Base-by-base conservation (phyloP, 1,140 invertebrate species). In the Cardiocondyla obscurior region DNA sequence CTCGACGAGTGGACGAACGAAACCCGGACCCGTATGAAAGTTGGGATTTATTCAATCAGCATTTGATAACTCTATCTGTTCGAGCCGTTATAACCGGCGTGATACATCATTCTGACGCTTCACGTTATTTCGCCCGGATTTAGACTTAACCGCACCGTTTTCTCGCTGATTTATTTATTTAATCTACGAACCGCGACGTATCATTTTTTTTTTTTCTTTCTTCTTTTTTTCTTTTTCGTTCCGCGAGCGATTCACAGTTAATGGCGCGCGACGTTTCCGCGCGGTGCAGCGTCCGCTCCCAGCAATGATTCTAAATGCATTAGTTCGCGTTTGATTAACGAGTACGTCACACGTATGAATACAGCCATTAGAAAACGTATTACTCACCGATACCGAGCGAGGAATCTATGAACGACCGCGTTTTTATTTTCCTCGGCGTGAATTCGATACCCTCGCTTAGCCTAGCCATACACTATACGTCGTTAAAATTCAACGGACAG, bases 361-460 rank as follows among this genome's bases (percentile, higher is more conserved):
- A 79, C 74, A 69, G 46, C 62, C 74, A 79, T 79, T 79, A 79
- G 74, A 69, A 79, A 79, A 79, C 46, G 33, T 79, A 79, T 79
- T 79, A 79, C 33, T 79, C 74, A 79, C 14, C 12, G 25, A 79
- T 79, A 79, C 33, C 33, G 62, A 67, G 74, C 39, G 33, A 33
- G 25, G 74, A 42, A 79, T 67, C 44, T 16, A 36, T 14, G 19
- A 33, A 33, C 73, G 73, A 64, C 14, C 44, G 19, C 42, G 12
- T 39, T 67, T 42, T n/a, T 49, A 51, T 64, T 25, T 36, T 53
- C 16, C 25, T 10, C 36, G 14, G 4, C 16, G 14, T 30, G 19
- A 76, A 49, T 76, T 30, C 58, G 44, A 60, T 36, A 36, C 12
- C 0, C 22, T 42, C 39, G 39, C 0, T 10, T 42, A 42, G 30